Evolutionary conservation across 1,140 invertebrate genomes (phyloP), one percentile per base, ranked within the genome.

Genomic region (Cherax quadricarinatus): DNA sequence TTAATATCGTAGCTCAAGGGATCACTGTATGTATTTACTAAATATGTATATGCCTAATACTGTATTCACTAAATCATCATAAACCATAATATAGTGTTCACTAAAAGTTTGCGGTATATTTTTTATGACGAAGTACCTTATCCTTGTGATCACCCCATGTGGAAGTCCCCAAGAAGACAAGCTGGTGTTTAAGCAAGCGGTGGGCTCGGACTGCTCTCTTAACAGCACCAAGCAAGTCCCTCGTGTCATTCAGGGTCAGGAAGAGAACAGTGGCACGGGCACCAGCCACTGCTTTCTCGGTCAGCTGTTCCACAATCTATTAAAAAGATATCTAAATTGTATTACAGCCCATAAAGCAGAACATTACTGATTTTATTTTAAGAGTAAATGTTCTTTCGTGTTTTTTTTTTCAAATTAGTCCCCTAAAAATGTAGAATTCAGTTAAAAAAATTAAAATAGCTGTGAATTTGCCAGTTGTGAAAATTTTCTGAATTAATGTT

Each of bases 61-160:
- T 41, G 2, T 41, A 41, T 41, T 41, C 30, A 41, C 30, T 41
- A 41, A 41, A 41, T 41, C 30, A 41, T 41, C 30, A 41, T 41
- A 41, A 41, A 41, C 0, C 30, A 41, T 41, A 41, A 41, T 41
- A 41, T 41, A 41, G 30, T 41, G 30, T 41, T 41, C 30, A 41
- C 0, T 41, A 41, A 41, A 41, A 41, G 30, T 41, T 2, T 41
- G 30, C 30, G 2, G 30, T 1, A 41, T 41, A 41, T 41, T 57
- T 57, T 57, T 57, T 57, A 57, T 57, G 70, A 30, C 41, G 4
- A 30, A 24, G 21, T 75, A 93, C 93, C 81, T 73, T 62, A 12
- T 93, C 93, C 16, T 89, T 89, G 79, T 93, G 86, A 41, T 93
- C 87, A 21, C 93, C 93, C 93, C 93, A 93, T n/a, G 75, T 79